Evolutionary conservation across 1,140 invertebrate genomes (phyloP).

Genomic region (Potamilus streckersoni): DNA sequence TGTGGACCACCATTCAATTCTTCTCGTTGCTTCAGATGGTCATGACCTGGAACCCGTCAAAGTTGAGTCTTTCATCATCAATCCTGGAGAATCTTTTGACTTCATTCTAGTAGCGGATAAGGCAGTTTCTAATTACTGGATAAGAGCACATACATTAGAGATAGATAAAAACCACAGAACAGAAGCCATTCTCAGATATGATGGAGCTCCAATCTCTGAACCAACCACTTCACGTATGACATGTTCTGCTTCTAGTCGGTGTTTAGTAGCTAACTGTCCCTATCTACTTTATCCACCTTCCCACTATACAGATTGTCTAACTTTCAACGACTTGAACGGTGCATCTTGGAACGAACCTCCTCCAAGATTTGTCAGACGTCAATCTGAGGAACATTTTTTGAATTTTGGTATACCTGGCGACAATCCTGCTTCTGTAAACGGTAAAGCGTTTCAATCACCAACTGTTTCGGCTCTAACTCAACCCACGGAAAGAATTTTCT

Average conservation of each 20-base stretch:
- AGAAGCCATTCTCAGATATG: slow-evolving; percentile 81
- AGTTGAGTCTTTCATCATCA: slow-evolving; percentile 57
- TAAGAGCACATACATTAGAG: slow-evolving; percentile 73
- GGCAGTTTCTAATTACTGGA: slow-evolving; percentile 82
- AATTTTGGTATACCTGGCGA: slow-evolving; percentile 60
- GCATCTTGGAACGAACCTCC: slow-evolving; percentile 26
- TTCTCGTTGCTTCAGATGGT: slow-evolving; percentile 84
- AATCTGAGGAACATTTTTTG: slow-evolving; percentile 48
- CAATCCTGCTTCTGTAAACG: slow-evolving; percentile 54
- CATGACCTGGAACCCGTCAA: slow-evolving; percentile 80
- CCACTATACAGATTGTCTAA: slow-evolving; percentile 37
- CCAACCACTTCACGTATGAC: slow-evolving; percentile 69
- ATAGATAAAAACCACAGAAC: slow-evolving; percentile 27
- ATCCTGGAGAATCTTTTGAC: slow-evolving; percentile 84
- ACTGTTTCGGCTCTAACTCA: slow-evolving; percentile 47
- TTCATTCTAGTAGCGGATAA: slow-evolving; percentile 84
- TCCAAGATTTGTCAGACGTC: slow-evolving; percentile 11
- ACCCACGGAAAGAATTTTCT: slow-evolving; percentile 38
- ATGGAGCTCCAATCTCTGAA: slow-evolving; percentile 72
- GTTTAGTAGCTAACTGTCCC: slow-evolving; percentile 53
- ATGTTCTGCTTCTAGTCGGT: slow-evolving; percentile 35
- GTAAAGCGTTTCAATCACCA: slow-evolving; percentile 40
- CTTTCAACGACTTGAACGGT: slow-evolving; percentile 37
- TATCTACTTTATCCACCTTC: slow-evolving; percentile 46
- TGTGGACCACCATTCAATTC: slow-evolving; percentile 85